Conservation (phyloP, 2,888 invertebrate species). For the Lymantria dispar region DNA sequence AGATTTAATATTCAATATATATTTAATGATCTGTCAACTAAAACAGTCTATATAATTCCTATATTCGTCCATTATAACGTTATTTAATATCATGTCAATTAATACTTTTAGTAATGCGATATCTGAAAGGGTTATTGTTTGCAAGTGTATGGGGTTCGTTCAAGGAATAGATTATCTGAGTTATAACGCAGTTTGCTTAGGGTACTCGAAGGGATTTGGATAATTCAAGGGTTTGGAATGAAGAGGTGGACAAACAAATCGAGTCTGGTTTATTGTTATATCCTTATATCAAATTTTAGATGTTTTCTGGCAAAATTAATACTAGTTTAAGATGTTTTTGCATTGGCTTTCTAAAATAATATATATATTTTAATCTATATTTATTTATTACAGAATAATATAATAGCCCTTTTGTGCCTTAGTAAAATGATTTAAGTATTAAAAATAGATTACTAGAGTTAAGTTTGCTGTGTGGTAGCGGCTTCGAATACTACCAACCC, state of each 20-base stretch:
- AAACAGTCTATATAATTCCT: background rate
- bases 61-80: slow-evolving; percentile 7
- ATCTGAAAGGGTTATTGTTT: slow-evolving; percentile 47
- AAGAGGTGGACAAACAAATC: slow-evolving; percentile 17
- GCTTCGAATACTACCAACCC: too few relatives aligned
- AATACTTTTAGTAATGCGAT: slow-evolving; percentile 55
- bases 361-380: too few relatives aligned
- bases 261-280: background rate
- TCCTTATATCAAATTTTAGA: background rate
- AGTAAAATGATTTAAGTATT: too few relatives aligned
- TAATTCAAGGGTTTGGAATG: slow-evolving; percentile 23
- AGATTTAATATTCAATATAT: too few relatives aligned
- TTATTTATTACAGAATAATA: too few relatives aligned
- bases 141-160: slow-evolving; percentile 42
- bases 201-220: slow-evolving; percentile 26
- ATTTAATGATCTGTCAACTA: too few relatives aligned
- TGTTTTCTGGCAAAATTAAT: background rate
- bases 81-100: slow-evolving; percentile 30
- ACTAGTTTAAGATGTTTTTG: too few relatives aligned
- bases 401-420: too few relatives aligned
- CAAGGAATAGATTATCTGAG: slow-evolving; percentile 35
- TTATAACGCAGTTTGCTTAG: slow-evolving; percentile 34
- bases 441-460: too few relatives aligned
- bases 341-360: too few relatives aligned
- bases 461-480: too few relatives aligned